Evolutionary conservation across 1,140 invertebrate genomes (phyloP).

Genomic region (Bombus pascuorum): DNA sequence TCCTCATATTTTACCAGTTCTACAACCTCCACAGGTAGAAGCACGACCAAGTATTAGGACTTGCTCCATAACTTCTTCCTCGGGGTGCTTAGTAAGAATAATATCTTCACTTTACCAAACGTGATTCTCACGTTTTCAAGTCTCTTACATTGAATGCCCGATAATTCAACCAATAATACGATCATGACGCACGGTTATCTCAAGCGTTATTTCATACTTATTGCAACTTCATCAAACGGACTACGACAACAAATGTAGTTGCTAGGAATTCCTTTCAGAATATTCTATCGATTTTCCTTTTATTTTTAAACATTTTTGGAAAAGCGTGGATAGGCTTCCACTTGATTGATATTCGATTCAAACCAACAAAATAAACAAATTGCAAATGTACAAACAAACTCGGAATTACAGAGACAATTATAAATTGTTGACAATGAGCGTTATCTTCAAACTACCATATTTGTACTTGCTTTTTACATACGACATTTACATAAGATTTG

Average conservation of each 20-base stretch:
- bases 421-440: no score
- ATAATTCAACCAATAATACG: background rate
- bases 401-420: no score
- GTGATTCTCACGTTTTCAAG: background rate
- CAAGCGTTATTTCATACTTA: background rate
- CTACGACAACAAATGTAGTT: background rate
- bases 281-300: background rate
- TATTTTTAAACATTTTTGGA: no score
- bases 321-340: no score
- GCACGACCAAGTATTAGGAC: background rate
- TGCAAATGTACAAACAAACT: no score
- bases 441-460: no score
- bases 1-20: conserved; percentile 4
- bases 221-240: background rate
- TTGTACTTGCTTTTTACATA: no score
- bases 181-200: background rate
- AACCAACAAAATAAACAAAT: no score
- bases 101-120: conserved; percentile 6
- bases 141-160: background rate
- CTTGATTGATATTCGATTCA: no score
- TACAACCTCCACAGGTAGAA: background rate
- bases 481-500: no score
- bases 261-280: background rate
- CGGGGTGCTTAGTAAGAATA: background rate
- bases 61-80: background rate